phyloP scores from a whole-genome alignment of 2,888 invertebrate species.

The Agonopterix arenella region DNA sequence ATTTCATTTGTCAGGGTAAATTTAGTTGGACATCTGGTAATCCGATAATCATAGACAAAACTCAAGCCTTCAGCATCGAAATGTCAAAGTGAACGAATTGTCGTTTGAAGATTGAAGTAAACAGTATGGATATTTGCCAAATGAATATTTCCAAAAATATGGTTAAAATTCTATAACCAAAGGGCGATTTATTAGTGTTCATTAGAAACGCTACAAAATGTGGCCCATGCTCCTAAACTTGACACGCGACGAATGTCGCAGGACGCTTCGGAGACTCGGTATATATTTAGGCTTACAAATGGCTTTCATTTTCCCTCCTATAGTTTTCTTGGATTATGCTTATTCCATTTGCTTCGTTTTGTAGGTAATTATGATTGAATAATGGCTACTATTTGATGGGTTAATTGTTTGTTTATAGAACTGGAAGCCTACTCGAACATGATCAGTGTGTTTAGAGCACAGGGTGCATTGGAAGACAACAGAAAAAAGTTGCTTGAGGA shows the following conservation, averaged over 20 bases:
- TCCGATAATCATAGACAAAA: conserved; percentile 48
- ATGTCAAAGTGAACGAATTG: conserved; percentile 74
- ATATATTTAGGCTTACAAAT: conserved; percentile 71
- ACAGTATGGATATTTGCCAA: conserved; percentile 77
- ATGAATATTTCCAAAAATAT: conserved; percentile 67
- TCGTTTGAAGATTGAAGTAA: conserved; percentile 78
- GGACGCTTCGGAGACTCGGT: conserved; percentile 92
- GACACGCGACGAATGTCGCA: conserved; percentile 92
- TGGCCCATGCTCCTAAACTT: conserved; percentile 87
- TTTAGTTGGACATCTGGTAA: conserved; percentile 20
- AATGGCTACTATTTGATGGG: conserved; percentile 20
- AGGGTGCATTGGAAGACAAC: conserved; percentile 90
- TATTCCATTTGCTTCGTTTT: conserved; percentile 31
- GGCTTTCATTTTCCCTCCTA: conserved; percentile 76
- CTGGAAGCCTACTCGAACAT: conserved; percentile 94
- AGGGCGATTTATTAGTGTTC: conserved; percentile 43
- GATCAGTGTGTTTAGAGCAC: conserved; percentile 93
- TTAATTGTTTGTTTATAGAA: conserved; percentile 79
- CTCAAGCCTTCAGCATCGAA: conserved; percentile 46
- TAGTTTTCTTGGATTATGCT: conserved; percentile 53
- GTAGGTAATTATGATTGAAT: conserved; percentile 18
- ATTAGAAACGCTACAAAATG: conserved; percentile 53
- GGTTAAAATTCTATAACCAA: conserved; percentile 57
- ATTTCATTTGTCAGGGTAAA: neutral
- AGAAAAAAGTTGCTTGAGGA: conserved; percentile 91